Percentiles rank a stretch among this genome's conserved stretches.
phyloP scores from a whole-genome alignment of 2,888 invertebrate species.

The Marronus borbonicus region DNA sequence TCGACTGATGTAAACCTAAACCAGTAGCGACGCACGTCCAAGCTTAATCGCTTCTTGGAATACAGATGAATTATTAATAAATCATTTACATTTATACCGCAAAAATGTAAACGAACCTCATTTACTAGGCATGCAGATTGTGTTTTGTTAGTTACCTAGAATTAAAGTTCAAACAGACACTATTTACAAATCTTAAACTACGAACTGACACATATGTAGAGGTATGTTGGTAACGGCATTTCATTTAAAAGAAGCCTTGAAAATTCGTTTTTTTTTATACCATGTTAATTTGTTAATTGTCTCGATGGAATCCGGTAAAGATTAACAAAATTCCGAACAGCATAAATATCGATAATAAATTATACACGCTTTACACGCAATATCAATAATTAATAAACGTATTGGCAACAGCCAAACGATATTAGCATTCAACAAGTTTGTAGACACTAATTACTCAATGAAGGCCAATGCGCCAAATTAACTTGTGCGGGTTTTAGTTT shows the following conservation, averaged over 20 bases:
- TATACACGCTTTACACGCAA: neutral
- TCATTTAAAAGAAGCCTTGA: neutral
- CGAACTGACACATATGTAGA: neutral
- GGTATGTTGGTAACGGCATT: no score
- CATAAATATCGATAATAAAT: slow-evolving; percentile 17
- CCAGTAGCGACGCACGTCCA: no score
- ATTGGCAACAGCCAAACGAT: neutral
- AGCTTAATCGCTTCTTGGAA: no score
- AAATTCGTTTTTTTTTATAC: neutral
- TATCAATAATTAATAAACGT: neutral
- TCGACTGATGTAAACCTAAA: no score
- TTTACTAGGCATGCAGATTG: neutral
- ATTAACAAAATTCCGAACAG: neutral
- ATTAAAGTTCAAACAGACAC: neutral
- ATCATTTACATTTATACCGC: no score
- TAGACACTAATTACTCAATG: slow-evolving; percentile 7
- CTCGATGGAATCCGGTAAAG: neutral
- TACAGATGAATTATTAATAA: no score
- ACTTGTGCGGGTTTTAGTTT: neutral
- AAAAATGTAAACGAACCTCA: neutral
- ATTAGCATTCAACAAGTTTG: neutral
- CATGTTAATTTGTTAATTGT: slow-evolving; percentile 10
- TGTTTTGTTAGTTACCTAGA: neutral
- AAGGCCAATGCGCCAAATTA: slow-evolving; percentile 16
- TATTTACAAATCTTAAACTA: neutral